Evolutionary conservation across 2,888 invertebrate genomes (phyloP), one percentile per base, ranked within the genome.

Genomic region (Neria commutata): DNA sequence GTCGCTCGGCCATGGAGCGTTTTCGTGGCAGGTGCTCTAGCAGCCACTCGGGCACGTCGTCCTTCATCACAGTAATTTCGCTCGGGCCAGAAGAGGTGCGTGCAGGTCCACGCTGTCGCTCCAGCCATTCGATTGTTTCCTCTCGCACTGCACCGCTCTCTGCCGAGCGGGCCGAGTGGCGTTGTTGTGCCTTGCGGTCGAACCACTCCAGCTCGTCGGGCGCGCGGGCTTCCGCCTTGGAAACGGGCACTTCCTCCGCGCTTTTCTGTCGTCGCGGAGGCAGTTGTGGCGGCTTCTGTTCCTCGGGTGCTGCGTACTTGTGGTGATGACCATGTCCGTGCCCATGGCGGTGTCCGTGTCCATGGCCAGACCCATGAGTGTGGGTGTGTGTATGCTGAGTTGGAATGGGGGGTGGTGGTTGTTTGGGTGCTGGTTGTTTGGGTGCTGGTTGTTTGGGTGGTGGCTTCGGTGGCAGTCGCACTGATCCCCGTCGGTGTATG

Each of bases 31-130:
- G 55, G 48, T 79, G 79, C 45, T 79, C 78, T 6, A 81, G 65
- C 54, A 81, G 57, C 82, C 81, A 82, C 14, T 80, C 81, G 42
- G 81, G 75, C 57, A 81, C 73, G 61, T 82, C 81, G 47, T 81
- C 80, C 59, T 81, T 81, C 59, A 79, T 67, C 58, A 81, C 77
- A 16, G 81, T 78, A 29, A 82, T 74, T 66, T 82, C 81, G 60
- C 81, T 81, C 17, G 82, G 82, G 1, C 82, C 82, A 1, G 81
- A 81, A 4, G 80, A 78, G 17, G 82, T 81, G 47, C 82, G 73
- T 14, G 77, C 78, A 0, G 82, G 82, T 21, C 67, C 61, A 19
- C 69, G 66, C 52, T 81, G 79, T 5, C 75, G 67, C 52, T 79
- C 76, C 16, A 81, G 63, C 81, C 81, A 81, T 29, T 80, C 81